Evolutionary conservation across 2,797 vertebrate genomes (phyloP).

Genomic region (Siniperca scherzeri): DNA sequence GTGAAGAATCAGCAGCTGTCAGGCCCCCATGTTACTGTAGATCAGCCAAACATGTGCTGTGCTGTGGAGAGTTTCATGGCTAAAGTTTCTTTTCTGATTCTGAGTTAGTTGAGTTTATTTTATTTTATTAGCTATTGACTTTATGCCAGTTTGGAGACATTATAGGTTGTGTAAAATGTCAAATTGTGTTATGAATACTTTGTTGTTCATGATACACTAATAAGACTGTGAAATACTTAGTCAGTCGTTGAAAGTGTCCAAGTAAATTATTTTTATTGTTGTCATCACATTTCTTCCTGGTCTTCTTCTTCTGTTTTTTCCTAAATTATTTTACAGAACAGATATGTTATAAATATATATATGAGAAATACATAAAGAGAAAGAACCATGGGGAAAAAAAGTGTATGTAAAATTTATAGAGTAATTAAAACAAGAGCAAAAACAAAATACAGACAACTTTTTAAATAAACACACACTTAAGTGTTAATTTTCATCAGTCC

Average conservation of each 20-base stretch:
- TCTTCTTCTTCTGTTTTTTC: not conserved
- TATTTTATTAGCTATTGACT: not conserved
- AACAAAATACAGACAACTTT: not conserved
- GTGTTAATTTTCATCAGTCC: not conserved
- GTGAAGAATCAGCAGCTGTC: conserved; percentile 78
- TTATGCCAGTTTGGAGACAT: not conserved
- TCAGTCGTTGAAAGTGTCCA: not conserved
- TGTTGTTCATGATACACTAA: not conserved
- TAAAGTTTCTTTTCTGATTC: not conserved
- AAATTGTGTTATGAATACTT: not conserved
- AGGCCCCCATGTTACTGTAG: conserved; percentile 37
- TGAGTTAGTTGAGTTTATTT: not conserved
- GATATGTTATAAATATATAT: not conserved
- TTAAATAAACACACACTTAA: not conserved
- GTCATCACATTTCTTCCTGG: not conserved
- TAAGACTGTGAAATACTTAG: conserved; percentile 7
- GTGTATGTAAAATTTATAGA: not conserved
- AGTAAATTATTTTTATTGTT: not conserved
- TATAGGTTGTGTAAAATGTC: not conserved
- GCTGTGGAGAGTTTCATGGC: conserved; percentile 1
- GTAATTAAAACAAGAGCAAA: not conserved
- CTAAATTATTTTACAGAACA: not conserved
- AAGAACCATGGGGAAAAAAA: not conserved
- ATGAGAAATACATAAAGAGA: not conserved
- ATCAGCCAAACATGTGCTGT: conserved; percentile 56